These are phyloP conservation scores for Leptopilina boulardi DNA, from an alignment of 1,140 invertebrate species.

Conservation along the genomic window DNA sequence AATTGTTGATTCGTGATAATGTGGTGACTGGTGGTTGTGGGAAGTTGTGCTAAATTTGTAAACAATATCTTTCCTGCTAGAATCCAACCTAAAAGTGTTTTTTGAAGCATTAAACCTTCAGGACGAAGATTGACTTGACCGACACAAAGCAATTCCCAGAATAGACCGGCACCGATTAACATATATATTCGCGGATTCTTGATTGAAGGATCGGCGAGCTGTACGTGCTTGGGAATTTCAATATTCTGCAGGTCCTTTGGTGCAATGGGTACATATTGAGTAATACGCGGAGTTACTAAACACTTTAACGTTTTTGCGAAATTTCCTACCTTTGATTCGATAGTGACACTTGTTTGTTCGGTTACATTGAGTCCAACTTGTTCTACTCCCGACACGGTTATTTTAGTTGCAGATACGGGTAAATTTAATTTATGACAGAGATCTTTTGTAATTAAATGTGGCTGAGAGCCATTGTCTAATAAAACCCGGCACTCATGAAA, in stretches of 20 bases:
- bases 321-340: not conserved
- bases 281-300: not conserved
- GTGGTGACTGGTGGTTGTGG: not conserved
- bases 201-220: conserved; percentile 32
- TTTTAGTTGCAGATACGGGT: not conserved
- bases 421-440: not conserved
- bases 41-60: not conserved
- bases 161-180: conserved; percentile 28
- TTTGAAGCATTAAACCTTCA: not conserved
- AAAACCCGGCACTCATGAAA: conserved; percentile 32
- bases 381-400: not conserved
- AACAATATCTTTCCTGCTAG: not conserved
- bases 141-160: conserved; percentile 34
- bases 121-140: not conserved
- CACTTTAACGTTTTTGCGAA: not conserved
- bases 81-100: conserved; percentile 39
- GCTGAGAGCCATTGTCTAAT: conserved; percentile 38
- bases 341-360: not conserved
- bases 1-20: not conserved
- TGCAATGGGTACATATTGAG: too few relatives aligned
- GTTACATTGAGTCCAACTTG: not conserved
- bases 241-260: not conserved
- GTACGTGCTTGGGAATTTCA: not conserved
- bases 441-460: conserved; percentile 32
- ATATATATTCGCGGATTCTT: conserved; percentile 23